Conservation (phyloP, 37 sponge, comb jelly and placozoan genomes). For the Haliclona indistincta region DNA sequence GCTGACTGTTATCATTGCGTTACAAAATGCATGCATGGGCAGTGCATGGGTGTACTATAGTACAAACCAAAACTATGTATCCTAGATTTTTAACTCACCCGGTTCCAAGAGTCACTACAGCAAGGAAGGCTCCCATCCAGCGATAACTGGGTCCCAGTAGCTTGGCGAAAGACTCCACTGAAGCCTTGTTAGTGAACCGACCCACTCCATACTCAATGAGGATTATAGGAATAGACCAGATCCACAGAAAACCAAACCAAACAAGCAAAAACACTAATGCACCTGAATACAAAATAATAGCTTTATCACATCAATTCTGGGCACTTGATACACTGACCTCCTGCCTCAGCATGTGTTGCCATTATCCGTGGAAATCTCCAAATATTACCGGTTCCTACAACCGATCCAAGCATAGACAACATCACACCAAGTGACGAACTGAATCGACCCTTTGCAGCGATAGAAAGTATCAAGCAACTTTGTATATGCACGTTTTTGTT, state of each 20-base stretch:
- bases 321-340: too few species aligned
- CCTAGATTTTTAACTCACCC: slow-evolving; percentile 54
- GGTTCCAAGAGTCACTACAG: slow-evolving; percentile 47
- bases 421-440: slow-evolving; percentile 66
- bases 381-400: slow-evolving; percentile 89
- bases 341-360: slow-evolving; percentile 69
- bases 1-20: too few species aligned
- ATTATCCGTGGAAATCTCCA: slow-evolving; percentile 86
- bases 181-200: slow-evolving; percentile 66
- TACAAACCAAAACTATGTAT: too few species aligned
- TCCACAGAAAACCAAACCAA: slow-evolving; percentile 75
- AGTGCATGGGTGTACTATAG: too few species aligned
- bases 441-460: slow-evolving; percentile 47
- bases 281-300: too few species aligned
- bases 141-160: slow-evolving; percentile 72
- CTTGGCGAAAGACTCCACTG: slow-evolving; percentile 51
- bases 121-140: slow-evolving; percentile 73
- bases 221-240: slow-evolving; percentile 84
- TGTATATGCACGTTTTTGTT: too few species aligned
- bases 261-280: slow-evolving; percentile 78
- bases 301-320: too few species aligned
- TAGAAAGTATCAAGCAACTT: too few species aligned
- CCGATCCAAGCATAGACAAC: slow-evolving; percentile 67
- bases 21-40: too few species aligned
- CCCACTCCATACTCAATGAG: slow-evolving; percentile 84